These are phyloP conservation scores for Dolichopus griseipennis DNA, from an alignment of 2,888 invertebrate species.

Conservation along the genomic window DNA sequence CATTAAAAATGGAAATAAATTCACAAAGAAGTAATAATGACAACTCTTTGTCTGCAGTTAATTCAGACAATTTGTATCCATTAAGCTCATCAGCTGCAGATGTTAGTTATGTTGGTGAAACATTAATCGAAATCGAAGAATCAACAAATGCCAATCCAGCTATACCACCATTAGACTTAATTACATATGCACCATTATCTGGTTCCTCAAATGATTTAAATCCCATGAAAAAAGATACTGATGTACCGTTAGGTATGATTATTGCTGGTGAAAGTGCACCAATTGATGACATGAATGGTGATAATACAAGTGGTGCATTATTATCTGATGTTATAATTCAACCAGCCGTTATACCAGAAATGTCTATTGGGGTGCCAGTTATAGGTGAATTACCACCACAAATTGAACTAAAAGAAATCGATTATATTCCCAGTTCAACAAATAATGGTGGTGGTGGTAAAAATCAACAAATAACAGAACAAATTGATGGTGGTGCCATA, in stretches of 20 bases:
- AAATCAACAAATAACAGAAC: constrained; percentile 24
- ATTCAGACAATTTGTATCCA: constrained; percentile 12
- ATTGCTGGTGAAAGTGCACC: not conserved
- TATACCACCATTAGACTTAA: constrained; percentile 14
- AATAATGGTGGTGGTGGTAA: not conserved
- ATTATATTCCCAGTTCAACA: constrained; percentile 36
- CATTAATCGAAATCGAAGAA: constrained; percentile 42
- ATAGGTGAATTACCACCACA: constrained; percentile 43
- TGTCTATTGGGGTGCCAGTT: constrained; percentile 42
- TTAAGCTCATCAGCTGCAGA: constrained; percentile 36
- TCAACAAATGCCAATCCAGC: constrained; percentile 27
- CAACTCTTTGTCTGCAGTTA: constrained; percentile 24
- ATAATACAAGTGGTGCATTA: constrained; percentile 15
- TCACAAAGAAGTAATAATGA: constrained; percentile 7
- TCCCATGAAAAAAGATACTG: not conserved
- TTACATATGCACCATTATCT: constrained; percentile 18
- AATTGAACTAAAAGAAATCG: constrained; percentile 42
- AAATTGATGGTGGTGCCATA: constrained; percentile 33
- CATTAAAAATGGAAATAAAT: constrained; percentile 33
- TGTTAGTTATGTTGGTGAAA: constrained; percentile 43
- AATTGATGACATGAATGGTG: not conserved
- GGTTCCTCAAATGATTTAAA: not conserved
- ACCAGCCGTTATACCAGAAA: constrained; percentile 40
- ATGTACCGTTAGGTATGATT: constrained; percentile 6
- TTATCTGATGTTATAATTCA: constrained; percentile 40